Evolutionary conservation across 2,797 vertebrate species (phyloP).

Genomic region (Brachymystax lenok): DNA sequence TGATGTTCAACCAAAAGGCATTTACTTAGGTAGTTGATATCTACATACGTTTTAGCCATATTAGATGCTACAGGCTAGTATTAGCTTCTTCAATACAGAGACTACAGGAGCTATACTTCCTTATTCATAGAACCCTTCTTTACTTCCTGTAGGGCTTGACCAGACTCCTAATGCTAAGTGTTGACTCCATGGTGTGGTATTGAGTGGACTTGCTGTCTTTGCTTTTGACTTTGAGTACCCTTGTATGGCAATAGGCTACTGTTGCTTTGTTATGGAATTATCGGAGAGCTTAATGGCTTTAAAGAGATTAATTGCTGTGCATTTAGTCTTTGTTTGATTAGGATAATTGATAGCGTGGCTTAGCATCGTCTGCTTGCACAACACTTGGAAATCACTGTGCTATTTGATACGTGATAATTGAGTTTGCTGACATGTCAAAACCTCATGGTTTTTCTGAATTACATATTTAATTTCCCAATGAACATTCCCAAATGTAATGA

Average conservation of each 20-base stretch:
- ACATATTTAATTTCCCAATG: not conserved
- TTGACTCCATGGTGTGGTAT: not conserved
- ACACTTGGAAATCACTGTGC: slow-evolving; percentile 16
- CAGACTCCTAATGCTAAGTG: too few relatives aligned
- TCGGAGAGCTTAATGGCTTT: slow-evolving; percentile 44
- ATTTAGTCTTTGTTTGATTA: slow-evolving; percentile 69
- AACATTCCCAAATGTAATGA: slow-evolving; percentile 7
- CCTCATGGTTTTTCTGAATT: not conserved
- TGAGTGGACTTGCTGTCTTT: not conserved
- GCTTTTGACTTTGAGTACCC: slow-evolving; percentile 44
- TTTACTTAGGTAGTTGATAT: not conserved
- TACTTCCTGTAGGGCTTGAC: not conserved
- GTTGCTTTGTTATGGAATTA: slow-evolving; percentile 38
- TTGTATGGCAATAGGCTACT: slow-evolving; percentile 33
- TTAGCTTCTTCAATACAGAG: not conserved
- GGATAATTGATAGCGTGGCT: slow-evolving; percentile 71
- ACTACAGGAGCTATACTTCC: not conserved
- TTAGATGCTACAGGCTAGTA: not conserved
- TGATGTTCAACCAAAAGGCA: not conserved
- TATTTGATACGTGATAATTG: slow-evolving; percentile 38
- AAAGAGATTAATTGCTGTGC: slow-evolving; percentile 64
- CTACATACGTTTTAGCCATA: not conserved
- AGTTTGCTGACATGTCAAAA: slow-evolving; percentile 30
- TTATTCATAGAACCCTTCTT: not conserved
- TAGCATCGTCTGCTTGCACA: slow-evolving; percentile 41